These are phyloP conservation scores for Trichogramma dendrolimi DNA, from an alignment of 2,888 invertebrate genomes.

Conservation along the genomic window DNA sequence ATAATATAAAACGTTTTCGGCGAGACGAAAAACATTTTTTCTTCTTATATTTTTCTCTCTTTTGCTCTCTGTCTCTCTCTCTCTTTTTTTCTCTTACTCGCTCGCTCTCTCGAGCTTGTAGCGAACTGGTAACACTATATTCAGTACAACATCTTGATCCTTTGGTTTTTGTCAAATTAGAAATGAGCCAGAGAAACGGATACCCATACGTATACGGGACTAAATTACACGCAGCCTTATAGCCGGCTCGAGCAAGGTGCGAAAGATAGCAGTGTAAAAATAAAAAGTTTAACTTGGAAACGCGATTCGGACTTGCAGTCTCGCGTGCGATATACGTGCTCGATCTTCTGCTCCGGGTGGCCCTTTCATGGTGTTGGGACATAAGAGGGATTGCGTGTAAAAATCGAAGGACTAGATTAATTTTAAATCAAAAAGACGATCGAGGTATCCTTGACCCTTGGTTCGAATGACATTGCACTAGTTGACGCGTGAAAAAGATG, in stretches of 20 bases:
- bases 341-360: no score
- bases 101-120: no score
- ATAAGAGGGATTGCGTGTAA: no score
- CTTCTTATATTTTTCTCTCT: neutral
- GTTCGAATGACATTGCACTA: no score
- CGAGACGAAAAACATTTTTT: neutral
- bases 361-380: no score
- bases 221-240: conserved; percentile 17
- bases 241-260: neutral
- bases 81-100: neutral
- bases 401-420: no score
- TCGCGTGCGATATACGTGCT: no score
- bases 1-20: neutral
- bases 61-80: neutral
- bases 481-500: no score
- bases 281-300: neutral
- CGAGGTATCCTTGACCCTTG: no score
- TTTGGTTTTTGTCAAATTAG: conserved; percentile 32
- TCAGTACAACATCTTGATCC: conserved; percentile 15
- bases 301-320: neutral
- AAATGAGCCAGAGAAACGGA: conserved; percentile 27
- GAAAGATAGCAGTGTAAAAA: no score
- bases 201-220: neutral
- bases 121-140: conserved; percentile 31
- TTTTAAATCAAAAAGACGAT: no score